Evolutionary conservation across 2,113 vertebrate species (phyloP).

Genomic region (Cyphomyrus plagiostoma): DNA sequence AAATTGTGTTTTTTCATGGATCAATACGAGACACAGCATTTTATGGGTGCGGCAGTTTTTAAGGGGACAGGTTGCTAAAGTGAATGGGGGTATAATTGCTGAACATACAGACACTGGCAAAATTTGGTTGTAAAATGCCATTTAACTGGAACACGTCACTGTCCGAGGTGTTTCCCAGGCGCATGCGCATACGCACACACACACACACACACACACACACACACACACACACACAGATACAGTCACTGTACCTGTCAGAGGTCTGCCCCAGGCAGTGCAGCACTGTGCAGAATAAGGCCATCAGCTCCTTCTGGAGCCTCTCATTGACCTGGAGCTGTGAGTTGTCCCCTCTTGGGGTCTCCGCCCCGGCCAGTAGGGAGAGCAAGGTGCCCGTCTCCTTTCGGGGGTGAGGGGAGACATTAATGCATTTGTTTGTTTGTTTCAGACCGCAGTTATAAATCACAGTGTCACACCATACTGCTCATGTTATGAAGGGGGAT

Average conservation of each 20-base stretch:
- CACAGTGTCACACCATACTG: slow-evolving; percentile 18
- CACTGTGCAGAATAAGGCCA: slow-evolving; percentile 68
- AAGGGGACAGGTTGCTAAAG: not conserved
- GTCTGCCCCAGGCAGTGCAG: slow-evolving; percentile 61
- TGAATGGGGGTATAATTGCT: not conserved
- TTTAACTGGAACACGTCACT: not conserved
- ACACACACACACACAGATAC: not conserved
- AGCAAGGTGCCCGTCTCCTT: slow-evolving; percentile 73
- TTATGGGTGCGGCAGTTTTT: not conserved
- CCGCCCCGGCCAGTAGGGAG: slow-evolving; percentile 66
- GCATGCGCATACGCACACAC: too few species aligned
- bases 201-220: too few species aligned
- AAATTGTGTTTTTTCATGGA: not conserved
- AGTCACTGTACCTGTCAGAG: slow-evolving; percentile 70
- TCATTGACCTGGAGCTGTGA: slow-evolving; percentile 66
- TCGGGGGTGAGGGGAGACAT: not conserved
- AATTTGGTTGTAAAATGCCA: not conserved
- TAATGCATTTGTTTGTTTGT: slow-evolving; percentile 40
- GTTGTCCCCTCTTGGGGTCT: slow-evolving; percentile 62
- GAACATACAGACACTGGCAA: not conserved
- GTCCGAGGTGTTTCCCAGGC: too few species aligned
- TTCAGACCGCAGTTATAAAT: slow-evolving; percentile 26
- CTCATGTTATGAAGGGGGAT: slow-evolving; percentile 6
- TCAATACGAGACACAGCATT: not conserved
- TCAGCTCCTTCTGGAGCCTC: slow-evolving; percentile 81